A percentile compares a stretch with the other conserved stretches of the same genome.
phyloP scores from a whole-genome alignment of 1,140 invertebrate genomes.

The Arion vulgaris region DNA sequence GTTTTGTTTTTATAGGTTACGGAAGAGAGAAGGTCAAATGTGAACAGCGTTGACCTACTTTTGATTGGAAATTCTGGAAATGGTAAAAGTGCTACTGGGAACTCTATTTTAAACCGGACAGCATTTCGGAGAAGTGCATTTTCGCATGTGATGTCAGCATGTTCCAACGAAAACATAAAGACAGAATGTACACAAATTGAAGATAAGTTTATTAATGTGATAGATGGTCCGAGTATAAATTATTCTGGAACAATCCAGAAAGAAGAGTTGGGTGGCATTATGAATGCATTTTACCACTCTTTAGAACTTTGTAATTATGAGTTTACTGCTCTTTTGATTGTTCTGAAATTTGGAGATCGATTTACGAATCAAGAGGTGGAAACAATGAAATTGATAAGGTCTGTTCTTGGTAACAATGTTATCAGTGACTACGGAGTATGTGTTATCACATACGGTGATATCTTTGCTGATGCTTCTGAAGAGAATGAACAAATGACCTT shows the following conservation, averaged over 20 bases:
- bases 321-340: slow-evolving; percentile 10
- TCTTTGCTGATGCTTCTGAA: not conserved
- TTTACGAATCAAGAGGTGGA: slow-evolving; percentile 8
- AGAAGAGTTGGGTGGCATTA: not conserved
- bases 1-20: too few species aligned
- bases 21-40: too few species aligned
- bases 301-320: not conserved
- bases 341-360: not conserved
- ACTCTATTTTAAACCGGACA: not conserved
- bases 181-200: not conserved
- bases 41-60: not conserved
- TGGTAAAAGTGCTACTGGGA: not conserved
- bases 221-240: not conserved
- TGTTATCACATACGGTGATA: slow-evolving; percentile 10
- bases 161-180: not conserved
- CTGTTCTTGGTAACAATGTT: slow-evolving; percentile 8
- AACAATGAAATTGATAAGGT: not conserved
- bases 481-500: not conserved
- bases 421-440: not conserved
- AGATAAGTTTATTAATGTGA: not conserved
- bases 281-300: not conserved
- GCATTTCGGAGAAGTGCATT: not conserved
- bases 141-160: not conserved
- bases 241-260: not conserved
- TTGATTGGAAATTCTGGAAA: not conserved